These are phyloP conservation scores for Petrophora chlorosata DNA, from an alignment of 2,888 invertebrate species.

Conservation along the genomic window DNA sequence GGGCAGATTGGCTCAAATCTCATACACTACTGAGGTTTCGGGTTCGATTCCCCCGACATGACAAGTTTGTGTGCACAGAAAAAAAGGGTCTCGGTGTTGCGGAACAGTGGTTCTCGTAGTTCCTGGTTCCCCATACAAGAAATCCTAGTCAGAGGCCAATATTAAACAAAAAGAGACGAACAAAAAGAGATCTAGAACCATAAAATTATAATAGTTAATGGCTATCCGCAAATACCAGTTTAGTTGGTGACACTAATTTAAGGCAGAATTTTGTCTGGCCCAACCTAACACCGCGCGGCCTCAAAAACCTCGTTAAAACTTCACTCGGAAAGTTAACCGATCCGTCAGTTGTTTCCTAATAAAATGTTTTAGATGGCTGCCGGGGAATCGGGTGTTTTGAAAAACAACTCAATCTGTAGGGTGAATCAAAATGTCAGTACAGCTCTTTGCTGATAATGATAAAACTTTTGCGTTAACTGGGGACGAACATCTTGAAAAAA, in stretches of 20 bases:
- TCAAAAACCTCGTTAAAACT: slow-evolving; percentile 75
- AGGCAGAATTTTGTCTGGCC: slow-evolving; percentile 30
- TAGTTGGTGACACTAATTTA: background rate
- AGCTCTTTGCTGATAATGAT: background rate
- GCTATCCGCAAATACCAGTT: background rate
- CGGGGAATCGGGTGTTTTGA: slow-evolving; percentile 27
- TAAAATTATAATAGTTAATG: background rate
- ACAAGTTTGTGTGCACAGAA: too few relatives aligned
- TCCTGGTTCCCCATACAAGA: too few relatives aligned
- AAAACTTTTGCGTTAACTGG: background rate
- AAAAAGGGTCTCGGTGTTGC: too few relatives aligned
- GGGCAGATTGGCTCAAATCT: too few relatives aligned
- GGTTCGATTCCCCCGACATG: too few relatives aligned
- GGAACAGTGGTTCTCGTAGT: too few relatives aligned
- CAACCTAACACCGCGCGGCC: slow-evolving; percentile 45
- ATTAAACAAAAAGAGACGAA: too few relatives aligned
- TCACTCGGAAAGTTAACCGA: slow-evolving; percentile 48
- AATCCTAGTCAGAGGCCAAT: too few relatives aligned
- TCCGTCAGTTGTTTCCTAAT: slow-evolving; percentile 37
- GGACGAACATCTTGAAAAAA: too few relatives aligned
- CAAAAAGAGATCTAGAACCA: too few relatives aligned
- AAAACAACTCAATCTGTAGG: slow-evolving; percentile 31
- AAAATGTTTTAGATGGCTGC: slow-evolving; percentile 35
- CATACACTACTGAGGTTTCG: too few relatives aligned
- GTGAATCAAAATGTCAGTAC: slow-evolving; percentile 5